Evolutionary conservation across 2,888 invertebrate species (phyloP).

Genomic region (Drosophila mayaguana): DNA sequence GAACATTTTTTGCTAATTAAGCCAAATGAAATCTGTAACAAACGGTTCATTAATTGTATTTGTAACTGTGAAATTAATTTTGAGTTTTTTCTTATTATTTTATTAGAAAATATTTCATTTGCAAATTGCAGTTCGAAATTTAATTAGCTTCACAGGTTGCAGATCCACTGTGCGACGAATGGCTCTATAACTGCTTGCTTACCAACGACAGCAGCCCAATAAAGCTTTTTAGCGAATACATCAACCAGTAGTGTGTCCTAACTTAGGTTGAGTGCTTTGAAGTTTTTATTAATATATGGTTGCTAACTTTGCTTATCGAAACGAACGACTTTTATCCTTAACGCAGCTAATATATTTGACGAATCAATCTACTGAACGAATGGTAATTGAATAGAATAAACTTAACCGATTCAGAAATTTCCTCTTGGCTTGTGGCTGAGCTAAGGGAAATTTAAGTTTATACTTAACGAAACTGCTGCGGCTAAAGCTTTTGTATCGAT

Average conservation of each 20-base stretch:
- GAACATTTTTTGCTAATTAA: constrained; percentile 34
- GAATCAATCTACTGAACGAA: not conserved
- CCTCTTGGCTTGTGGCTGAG: not conserved
- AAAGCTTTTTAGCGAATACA: not conserved
- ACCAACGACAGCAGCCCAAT: not conserved
- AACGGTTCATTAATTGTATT: constrained; percentile 35
- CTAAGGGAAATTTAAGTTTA: not conserved
- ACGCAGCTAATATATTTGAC: not conserved
- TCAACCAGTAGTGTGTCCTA: not conserved
- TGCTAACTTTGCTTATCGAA: constrained; percentile 1
- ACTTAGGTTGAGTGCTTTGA: too few species aligned
- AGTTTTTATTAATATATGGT: not conserved
- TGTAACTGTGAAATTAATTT: constrained; percentile 1
- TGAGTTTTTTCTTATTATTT: not conserved
- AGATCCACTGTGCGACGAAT: not conserved
- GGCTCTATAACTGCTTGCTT: not conserved
- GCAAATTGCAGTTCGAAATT: constrained; percentile 25
- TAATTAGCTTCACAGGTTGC: constrained; percentile 6
- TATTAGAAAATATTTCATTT: constrained; percentile 11
- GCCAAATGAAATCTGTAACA: constrained; percentile 22
- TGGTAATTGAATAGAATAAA: not conserved
- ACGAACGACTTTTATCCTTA: not conserved
- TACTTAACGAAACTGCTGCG: not conserved
- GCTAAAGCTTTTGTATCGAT: not conserved
- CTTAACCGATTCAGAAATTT: not conserved